Conservation (phyloP, 2,888 invertebrate species). For the Epinotia bilunana region DNA sequence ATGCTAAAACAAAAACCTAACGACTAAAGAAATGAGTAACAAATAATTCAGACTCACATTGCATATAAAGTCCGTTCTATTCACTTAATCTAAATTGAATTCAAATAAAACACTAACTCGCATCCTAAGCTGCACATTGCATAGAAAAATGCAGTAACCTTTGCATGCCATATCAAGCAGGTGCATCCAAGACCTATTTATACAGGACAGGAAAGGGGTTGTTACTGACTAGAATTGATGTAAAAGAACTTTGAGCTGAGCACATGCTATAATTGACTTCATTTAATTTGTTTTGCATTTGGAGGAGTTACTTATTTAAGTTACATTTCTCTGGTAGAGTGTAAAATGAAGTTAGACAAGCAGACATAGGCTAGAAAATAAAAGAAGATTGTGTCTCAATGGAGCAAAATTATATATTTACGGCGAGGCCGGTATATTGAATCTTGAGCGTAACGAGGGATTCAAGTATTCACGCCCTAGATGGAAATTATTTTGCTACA, state of each 20-base stretch:
- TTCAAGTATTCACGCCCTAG: too few species aligned
- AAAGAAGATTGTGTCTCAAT: too few species aligned
- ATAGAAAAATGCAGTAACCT: conserved; percentile 39
- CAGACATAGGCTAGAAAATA: too few species aligned
- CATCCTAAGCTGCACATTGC: conserved; percentile 35
- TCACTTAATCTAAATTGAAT: neutral
- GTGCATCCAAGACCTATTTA: conserved; percentile 22
- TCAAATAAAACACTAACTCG: conserved; percentile 1
- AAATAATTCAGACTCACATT: neutral
- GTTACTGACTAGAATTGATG: neutral
- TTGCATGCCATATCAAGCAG: conserved; percentile 29
- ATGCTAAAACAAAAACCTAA: conserved; percentile 11
- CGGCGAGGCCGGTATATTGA: too few species aligned
- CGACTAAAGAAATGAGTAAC: neutral
- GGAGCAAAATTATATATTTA: too few species aligned
- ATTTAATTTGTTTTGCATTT: too few species aligned
- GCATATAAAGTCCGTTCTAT: neutral
- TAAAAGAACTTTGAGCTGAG: neutral
- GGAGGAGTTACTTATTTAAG: too few species aligned
- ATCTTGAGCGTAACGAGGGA: too few species aligned
- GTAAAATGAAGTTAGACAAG: too few species aligned
- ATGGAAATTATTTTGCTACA: too few species aligned
- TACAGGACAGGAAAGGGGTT: conserved; percentile 25
- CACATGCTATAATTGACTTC: too few species aligned
- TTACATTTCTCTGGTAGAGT: too few species aligned